Evolutionary conservation across 2,888 invertebrate species (phyloP).

Genomic region (Hydraecia micacea): DNA sequence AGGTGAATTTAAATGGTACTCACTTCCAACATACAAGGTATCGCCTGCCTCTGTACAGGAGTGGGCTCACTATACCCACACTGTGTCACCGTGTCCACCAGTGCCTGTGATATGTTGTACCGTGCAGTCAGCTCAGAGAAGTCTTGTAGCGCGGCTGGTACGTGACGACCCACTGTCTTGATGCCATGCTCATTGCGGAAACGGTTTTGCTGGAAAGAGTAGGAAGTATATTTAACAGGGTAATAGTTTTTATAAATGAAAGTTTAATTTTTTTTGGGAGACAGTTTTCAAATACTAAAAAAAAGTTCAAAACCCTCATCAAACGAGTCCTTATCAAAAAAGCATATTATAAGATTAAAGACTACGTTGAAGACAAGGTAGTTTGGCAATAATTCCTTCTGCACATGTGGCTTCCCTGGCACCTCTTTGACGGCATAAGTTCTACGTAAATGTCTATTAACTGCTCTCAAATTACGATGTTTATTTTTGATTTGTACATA

Average conservation of each 20-base stretch:
- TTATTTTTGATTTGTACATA: no score
- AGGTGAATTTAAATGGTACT: constrained; percentile 46
- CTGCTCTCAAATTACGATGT: no score
- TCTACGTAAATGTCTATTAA: no score
- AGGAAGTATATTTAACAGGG: background rate
- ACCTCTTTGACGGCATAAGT: no score
- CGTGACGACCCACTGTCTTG: constrained; percentile 93
- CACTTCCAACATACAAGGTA: constrained; percentile 96
- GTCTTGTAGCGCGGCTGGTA: constrained; percentile 93
- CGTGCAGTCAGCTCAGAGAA: constrained; percentile 92
- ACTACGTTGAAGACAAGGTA: no score
- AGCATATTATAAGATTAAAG: no score
- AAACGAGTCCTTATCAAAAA: no score
- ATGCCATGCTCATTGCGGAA: constrained; percentile 94
- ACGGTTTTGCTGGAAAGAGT: constrained; percentile 91
- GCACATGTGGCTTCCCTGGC: no score
- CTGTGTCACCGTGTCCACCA: constrained; percentile 92
- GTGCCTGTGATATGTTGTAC: constrained; percentile 90
- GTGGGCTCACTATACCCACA: constrained; percentile 95
- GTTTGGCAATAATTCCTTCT: no score
- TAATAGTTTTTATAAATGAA: background rate
- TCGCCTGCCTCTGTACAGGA: constrained; percentile 97
- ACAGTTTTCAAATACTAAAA: background rate
- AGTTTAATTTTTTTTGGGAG: no score
- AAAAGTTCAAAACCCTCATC: no score